Conservation (phyloP, 2,888 invertebrate genomes). For the Drosophila neotestacea region DNA sequence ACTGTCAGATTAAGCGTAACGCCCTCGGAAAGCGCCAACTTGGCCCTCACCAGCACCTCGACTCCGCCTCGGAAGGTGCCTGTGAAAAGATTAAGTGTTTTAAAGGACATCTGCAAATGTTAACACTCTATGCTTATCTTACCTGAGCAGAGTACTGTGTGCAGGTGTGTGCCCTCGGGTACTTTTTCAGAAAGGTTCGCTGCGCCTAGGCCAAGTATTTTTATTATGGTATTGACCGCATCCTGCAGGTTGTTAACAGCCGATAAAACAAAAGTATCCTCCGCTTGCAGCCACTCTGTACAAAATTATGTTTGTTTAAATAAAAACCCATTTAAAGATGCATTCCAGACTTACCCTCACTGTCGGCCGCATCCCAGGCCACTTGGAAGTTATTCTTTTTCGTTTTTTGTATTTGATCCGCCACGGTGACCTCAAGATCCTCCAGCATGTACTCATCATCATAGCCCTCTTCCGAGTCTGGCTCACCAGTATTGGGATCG, state of each 20-base stretch:
- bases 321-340: background rate
- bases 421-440: conserved; percentile 93
- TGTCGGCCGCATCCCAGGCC: conserved; percentile 91
- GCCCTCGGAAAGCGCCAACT: conserved; percentile 90
- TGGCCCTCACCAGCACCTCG: conserved; percentile 94
- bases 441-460: conserved; percentile 98
- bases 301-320: conserved; percentile 5
- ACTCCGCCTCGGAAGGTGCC: conserved; percentile 96
- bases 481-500: conserved; percentile 96
- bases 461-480: conserved; percentile 98
- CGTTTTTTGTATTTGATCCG: conserved; percentile 93
- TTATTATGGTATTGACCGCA: conserved; percentile 93
- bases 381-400: conserved; percentile 91
- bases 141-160: conserved; percentile 93
- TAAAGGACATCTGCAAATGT: background rate
- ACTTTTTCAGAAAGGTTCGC: conserved; percentile 94
- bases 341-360: conserved; percentile 83
- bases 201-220: conserved; percentile 93
- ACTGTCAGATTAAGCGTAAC: conserved; percentile 98
- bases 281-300: conserved; percentile 89
- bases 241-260: conserved; percentile 92
- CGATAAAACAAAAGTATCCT: conserved; percentile 96
- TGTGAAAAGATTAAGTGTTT: conserved; percentile 58
- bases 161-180: conserved; percentile 92
- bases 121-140: background rate